Base-by-base conservation (phyloP, 2,888 invertebrate species). In the Rhodophaea formosa region DNA sequence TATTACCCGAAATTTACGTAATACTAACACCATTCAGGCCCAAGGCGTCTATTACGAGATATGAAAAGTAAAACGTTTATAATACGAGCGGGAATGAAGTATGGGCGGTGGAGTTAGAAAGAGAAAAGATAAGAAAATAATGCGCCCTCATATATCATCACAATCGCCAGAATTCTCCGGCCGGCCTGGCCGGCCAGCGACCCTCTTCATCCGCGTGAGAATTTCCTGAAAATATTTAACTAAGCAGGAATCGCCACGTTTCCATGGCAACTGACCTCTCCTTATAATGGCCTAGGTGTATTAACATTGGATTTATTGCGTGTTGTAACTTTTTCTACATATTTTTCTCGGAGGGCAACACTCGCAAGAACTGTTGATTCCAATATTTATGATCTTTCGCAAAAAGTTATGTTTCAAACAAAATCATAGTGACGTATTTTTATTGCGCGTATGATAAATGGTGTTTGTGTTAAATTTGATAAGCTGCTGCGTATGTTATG, bases 121-220 rank as follows among this genome's bases (percentile, higher is more conserved):
- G 86, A 87, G 87, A 86, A 84, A 86, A 88, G 91, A 91, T 90
- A 90, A 90, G 91, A 88, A 90, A 88, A 90, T 90, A 91, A 91
- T 89, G 84, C 89, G 78, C 84, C 79, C 80, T 80, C 88, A 88
- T 91, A 91, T 89, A 90, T 91, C 90, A 91, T 90, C 82, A 80
- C 86, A 90, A 89, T 88, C 89, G 86, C 88, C 79, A 83, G 82
- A 88, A 88, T 86, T 88, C 85, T 81, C 73, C 74, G 80, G 77
- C 73, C 80, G 80, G 77, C 74, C 64, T 74, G 76, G 78, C 79
- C 80, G 81, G 80, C 82, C 82, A 82, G 71, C 78, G 83, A 88
- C 89, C 90, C 88, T 88, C 80, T 81, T 89, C 84, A 88, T 77
- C 68, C 64, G 71, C 72, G 74, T 74, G 75, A 72, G 80, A 80